A percentile compares a stretch with the other conserved stretches of the same genome.
Evolutionary conservation across 2,113 vertebrate genomes (phyloP).

Genomic region (Thunnus maccoyii): DNA sequence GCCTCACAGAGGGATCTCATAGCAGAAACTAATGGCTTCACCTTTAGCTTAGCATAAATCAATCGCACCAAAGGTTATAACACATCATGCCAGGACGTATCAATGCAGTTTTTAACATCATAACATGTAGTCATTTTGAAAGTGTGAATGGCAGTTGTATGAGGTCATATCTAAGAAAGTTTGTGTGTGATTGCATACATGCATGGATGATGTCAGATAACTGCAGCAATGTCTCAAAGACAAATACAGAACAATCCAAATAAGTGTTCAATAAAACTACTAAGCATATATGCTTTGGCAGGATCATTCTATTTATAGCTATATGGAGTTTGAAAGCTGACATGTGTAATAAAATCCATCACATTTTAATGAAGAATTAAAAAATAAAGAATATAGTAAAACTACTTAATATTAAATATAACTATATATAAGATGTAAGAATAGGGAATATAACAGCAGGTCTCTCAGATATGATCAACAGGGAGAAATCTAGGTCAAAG

Average conservation of each 20-base stretch:
- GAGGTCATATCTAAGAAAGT: slow-evolving; percentile 41
- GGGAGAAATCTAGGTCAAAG: too few relatives aligned
- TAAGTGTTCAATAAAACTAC: neutral
- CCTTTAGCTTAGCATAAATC: slow-evolving; percentile 86
- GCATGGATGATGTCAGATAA: neutral
- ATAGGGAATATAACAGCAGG: neutral
- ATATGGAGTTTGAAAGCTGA: neutral
- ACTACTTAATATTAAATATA: too few relatives aligned
- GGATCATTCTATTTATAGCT: too few relatives aligned
- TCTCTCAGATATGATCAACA: neutral
- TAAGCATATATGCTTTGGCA: neutral
- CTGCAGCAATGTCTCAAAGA: neutral
- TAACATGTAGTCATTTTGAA: slow-evolving; percentile 59
- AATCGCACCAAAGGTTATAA: slow-evolving; percentile 83
- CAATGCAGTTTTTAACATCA: slow-evolving; percentile 77
- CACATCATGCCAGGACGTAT: slow-evolving; percentile 76
- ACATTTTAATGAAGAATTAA: neutral
- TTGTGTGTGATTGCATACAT: neutral
- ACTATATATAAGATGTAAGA: too few relatives aligned
- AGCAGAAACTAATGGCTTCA: slow-evolving; percentile 83
- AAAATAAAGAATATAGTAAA: too few relatives aligned
- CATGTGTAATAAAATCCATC: neutral
- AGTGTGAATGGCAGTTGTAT: slow-evolving; percentile 58
- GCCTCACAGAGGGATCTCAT: slow-evolving; percentile 78
- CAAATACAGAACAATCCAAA: neutral